Evolutionary conservation across 1,140 invertebrate species (phyloP).

Genomic region (Tribolium madens): DNA sequence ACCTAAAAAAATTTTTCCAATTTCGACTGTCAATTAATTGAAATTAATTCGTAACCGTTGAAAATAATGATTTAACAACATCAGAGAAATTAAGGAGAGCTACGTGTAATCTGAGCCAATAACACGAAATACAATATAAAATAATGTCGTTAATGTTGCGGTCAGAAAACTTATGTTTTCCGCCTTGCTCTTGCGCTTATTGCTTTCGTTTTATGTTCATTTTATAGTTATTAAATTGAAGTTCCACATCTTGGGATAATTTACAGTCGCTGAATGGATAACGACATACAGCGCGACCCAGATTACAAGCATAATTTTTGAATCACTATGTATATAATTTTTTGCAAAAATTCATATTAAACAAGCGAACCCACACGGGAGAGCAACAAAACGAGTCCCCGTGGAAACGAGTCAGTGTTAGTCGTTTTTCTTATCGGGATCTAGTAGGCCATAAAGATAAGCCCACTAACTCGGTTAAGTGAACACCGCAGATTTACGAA

Average conservation of each 20-base stretch:
- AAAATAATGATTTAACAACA: neutral
- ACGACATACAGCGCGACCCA: too few relatives aligned
- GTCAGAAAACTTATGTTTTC: slow-evolving; percentile 5
- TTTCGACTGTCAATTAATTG: neutral
- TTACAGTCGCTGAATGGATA: slow-evolving; percentile 13
- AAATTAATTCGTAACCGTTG: neutral
- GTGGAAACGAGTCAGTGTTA: slow-evolving; percentile 40
- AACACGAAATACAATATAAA: slow-evolving; percentile 24
- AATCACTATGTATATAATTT: too few relatives aligned
- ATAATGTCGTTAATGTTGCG: slow-evolving; percentile 23
- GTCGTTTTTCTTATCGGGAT: slow-evolving; percentile 34
- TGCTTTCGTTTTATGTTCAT: slow-evolving; percentile 18
- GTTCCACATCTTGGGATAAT: slow-evolving; percentile 23
- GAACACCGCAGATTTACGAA: slow-evolving; percentile 37
- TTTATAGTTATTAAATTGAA: slow-evolving; percentile 37
- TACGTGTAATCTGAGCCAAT: neutral
- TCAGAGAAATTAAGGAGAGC: slow-evolving; percentile 2
- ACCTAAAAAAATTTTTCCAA: too few relatives aligned
- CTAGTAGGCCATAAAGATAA: slow-evolving; percentile 45
- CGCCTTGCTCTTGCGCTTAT: neutral
- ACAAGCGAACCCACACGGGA: slow-evolving; percentile 31
- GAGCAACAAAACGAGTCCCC: slow-evolving; percentile 25
- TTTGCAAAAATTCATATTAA: neutral
- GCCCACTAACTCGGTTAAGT: slow-evolving; percentile 39
- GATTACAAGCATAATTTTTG: too few relatives aligned